A percentile compares a stretch with the other conserved stretches of the same genome.
phyloP scores from a whole-genome alignment of 2,797 vertebrate genomes.

The Mergus octosetaceus region DNA sequence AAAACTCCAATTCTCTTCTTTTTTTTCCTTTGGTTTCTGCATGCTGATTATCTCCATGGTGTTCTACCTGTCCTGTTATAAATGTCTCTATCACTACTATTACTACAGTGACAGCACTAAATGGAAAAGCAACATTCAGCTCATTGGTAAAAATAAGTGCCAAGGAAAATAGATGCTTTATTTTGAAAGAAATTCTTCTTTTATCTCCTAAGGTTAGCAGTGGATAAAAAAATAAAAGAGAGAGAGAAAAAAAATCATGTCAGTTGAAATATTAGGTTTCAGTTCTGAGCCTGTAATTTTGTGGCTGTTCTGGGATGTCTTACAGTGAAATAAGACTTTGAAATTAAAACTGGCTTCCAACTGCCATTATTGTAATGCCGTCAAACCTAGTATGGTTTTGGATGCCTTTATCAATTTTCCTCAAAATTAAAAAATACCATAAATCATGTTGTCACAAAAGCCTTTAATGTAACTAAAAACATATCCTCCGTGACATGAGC shows the following conservation, averaged over 20 bases:
- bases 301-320: background rate
- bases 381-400: background rate
- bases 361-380: background rate
- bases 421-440: background rate
- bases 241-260: rapidly evolving
- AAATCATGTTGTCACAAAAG: background rate
- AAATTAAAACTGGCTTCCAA: background rate
- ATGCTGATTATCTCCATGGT: background rate
- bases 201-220: background rate
- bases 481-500: background rate
- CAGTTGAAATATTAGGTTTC: background rate
- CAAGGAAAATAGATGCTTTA: background rate
- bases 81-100: background rate
- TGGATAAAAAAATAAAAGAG: background rate
- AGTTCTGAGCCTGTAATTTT: background rate
- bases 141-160: background rate
- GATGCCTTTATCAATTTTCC: background rate
- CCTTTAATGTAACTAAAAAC: background rate
- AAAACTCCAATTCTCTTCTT: background rate
- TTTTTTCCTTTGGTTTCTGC: background rate
- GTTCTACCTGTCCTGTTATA: background rate
- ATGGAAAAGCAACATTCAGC: background rate
- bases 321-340: background rate
- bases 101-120: background rate
- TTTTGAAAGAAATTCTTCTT: background rate